Base-by-base conservation (phyloP, 2,113 vertebrate species). In the Tupaia chinensis region DNA sequence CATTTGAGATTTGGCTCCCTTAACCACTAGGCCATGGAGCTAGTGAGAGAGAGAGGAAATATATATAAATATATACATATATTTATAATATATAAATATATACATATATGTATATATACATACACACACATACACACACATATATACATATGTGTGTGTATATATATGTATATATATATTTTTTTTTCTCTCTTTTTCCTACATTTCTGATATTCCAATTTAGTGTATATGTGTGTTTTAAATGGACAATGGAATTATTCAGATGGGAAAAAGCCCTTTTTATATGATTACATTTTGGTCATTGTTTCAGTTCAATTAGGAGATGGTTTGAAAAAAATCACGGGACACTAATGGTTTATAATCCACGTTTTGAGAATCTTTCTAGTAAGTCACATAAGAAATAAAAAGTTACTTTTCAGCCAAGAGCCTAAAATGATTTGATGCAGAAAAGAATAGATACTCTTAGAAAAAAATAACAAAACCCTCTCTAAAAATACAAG, bases 351-450 rank as follows among this genome's bases (percentile, higher is more conserved):
- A 22, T 66, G 53, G 86, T 76, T 85, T 72, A 89, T 87, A 89
- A 82, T 25, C 10, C 22, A 44, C 34, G n/a, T 80, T 95, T 92
- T 90, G 20, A 90, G 22, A 92, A 58, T 81, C n/a, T 72, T 84
- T 72, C 22, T 78, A 53, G 15, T 65, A 95, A 82, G 61, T 80
- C 63, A 78, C 5, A 34, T 58, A 25, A 5, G 94, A 97, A 80
- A 86, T 92, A 79, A 19, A 91, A 90, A 85, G 76, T 32, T 93
- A 23, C 4, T 91, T 94, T 94, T 81, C 63, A 93, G 85, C 19
- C 91, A 87, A 87, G 54, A 85, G n/a, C 79, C 16, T 44, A n/a
- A 78, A 91, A 92, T 74, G 66, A 92, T 60, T 85, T 96, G 66
- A 93, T 63, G 78, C 6, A 87, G 29, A 29, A n/a, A 79, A 85